Base-by-base conservation (phyloP, 2,888 invertebrate species). In the Drosophila leonis region DNA sequence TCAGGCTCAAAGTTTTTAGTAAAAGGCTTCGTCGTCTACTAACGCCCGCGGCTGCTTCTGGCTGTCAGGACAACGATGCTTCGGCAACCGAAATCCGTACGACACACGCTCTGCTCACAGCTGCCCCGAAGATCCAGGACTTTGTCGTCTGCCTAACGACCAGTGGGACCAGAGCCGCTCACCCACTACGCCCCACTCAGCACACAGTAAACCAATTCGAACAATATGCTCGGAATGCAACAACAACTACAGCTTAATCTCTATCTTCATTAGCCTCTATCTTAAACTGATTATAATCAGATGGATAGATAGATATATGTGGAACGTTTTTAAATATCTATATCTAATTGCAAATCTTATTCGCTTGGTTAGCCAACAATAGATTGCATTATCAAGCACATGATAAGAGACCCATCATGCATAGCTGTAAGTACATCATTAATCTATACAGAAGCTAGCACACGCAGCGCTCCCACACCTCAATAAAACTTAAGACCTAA, bases 1-100 rank as follows among this genome's bases (percentile, higher is more conserved):
- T 81, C 88, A 90, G 76, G 71, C 88, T 78, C 64, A 67, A 80
- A 82, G 75, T 80, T 82, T 77, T 78, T 67, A 70, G 74, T 65
- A 56, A 78, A 82, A 79, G 75, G 65, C 75, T 78, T 52, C 57
- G 57, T 65, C 64, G 60, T 69, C 70, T 69, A 60, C 46, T 37
- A 35, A 55, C 49, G 68, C 65, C 63, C 29, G 66, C 77, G 65
- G 60, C 68, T 39, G 64, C 31, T 60, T 59, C 67, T 64, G 57
- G 61, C 49, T 71, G 65, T 66, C 75, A 79, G 63, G 63, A 77
- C 65, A 77, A 79, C 71, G 39, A 57, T 55, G 42, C 24, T 63
- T 56, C 60, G 48, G 63, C 56, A 52, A 46, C 74, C 67, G 41
- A 78, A 46, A 73, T 63, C 60, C 65, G 42, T 65, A 70, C 76